A percentile compares a stretch with the other conserved stretches of the same genome.
Evolutionary conservation across 1,140 invertebrate genomes (phyloP).

Genomic region (Drosophila lacertosa): DNA sequence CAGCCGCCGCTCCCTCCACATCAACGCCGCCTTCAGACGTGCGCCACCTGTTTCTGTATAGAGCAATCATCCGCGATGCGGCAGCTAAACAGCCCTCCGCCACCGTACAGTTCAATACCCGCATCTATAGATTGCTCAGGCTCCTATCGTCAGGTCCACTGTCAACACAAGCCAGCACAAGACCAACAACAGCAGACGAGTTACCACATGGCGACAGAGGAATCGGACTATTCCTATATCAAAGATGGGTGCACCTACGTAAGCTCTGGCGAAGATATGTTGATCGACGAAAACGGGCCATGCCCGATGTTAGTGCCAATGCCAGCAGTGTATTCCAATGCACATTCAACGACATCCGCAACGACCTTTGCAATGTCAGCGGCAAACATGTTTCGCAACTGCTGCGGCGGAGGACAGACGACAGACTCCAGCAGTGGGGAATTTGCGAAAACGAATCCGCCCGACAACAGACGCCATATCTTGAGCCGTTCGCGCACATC

Average conservation of each 20-base stretch:
- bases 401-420: slow-evolving; percentile 58
- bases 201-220: slow-evolving; percentile 27
- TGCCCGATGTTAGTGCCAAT: not conserved
- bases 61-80: slow-evolving; percentile 48
- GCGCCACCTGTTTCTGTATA: slow-evolving; percentile 32
- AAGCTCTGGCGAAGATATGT: slow-evolving; percentile 69
- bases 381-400: slow-evolving; percentile 74
- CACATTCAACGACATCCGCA: slow-evolving; percentile 27
- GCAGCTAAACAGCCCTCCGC: slow-evolving; percentile 59
- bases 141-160: slow-evolving; percentile 40
- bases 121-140: slow-evolving; percentile 63
- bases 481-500: slow-evolving; percentile 22
- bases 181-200: slow-evolving; percentile 34
- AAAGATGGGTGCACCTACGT: slow-evolving; percentile 69
- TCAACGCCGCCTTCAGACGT: slow-evolving; percentile 68
- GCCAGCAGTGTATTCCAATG: slow-evolving; percentile 14
- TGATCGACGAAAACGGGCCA: slow-evolving; percentile 56
- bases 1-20: slow-evolving; percentile 72
- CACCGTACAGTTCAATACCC: slow-evolving; percentile 62
- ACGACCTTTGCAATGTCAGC: slow-evolving; percentile 50
- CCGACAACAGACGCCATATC: slow-evolving; percentile 13
- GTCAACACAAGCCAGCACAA: slow-evolving; percentile 39
- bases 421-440: slow-evolving; percentile 51
- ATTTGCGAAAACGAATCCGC: slow-evolving; percentile 14
- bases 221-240: slow-evolving; percentile 52